Percentiles rank a stretch among this genome's conserved stretches.
Evolutionary conservation across 2,888 invertebrate species (phyloP).

Genomic region (Tanytarsus gracilentus): DNA sequence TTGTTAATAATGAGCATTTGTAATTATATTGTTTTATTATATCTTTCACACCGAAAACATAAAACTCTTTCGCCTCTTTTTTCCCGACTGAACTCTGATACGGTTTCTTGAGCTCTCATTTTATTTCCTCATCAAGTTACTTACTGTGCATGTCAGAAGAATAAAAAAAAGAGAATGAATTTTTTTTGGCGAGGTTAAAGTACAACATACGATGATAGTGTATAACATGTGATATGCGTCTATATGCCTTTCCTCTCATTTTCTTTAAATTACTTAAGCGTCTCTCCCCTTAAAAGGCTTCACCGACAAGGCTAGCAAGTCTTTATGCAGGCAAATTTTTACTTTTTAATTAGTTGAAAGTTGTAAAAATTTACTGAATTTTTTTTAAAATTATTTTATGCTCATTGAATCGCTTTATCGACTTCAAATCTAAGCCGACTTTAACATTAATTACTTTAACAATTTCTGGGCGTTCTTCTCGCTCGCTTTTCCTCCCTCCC

Average conservation of each 20-base stretch:
- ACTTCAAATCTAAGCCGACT: no score
- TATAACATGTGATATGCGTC: constrained; percentile 13
- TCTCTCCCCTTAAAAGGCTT: not conserved
- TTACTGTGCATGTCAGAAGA: not conserved
- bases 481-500: no score
- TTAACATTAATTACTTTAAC: no score
- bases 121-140: not conserved
- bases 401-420: no score
- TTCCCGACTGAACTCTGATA: constrained; percentile 7
- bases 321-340: no score
- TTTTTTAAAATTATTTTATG: no score
- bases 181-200: constrained; percentile 9
- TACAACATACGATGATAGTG: no score
- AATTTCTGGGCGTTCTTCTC: no score
- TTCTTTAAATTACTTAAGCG: not conserved
- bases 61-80: not conserved
- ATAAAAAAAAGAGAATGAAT: not conserved
- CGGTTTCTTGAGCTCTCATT: constrained; percentile 2
- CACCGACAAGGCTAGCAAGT: no score
- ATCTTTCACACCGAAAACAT: constrained; percentile 10
- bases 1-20: not conserved
- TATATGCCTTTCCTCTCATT: no score
- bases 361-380: no score
- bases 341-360: no score
- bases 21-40: not conserved